Evolutionary conservation across 2,113 vertebrate genomes (phyloP), one percentile per base, ranked within the genome.

Genomic region (Actenoides hombroni): DNA sequence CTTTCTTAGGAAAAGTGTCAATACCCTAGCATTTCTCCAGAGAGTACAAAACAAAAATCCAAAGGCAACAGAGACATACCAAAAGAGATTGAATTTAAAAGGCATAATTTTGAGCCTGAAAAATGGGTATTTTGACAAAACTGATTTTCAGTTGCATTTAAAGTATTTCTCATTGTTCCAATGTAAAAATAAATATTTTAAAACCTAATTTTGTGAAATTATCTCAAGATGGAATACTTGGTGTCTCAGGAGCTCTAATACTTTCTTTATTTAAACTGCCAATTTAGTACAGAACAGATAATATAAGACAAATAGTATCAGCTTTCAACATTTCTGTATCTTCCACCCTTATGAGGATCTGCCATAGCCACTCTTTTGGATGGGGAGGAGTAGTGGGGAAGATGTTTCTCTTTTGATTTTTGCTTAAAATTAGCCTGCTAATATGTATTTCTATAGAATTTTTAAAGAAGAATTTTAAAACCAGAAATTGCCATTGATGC

Each of bases 31-130:
- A 87, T 92, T 88, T 95, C 90, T 88, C 82, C 76, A 49, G 94
- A 92, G 84, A 93, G 17, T 77, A 68, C 4, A 76, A 77, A 89
- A 79, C 54, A 92, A 71, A 39, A 94, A 83, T 91, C 48, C 25
- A 87, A 89, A 87, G 37, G 26, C 78, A 96, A 82, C 35, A 70
- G 49, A 83, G 46, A 57, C 33, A 86, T 31, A 88, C 24, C 24
- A 70, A 84, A 93, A 92, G 8, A 92, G 94, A 95, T 65, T 91
- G 16, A 95, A 93, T 94, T 85, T 88, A 70, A 77, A 83, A 74
- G 40, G 15, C n/a, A 92, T 8, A 80, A 86, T 88, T 94, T 96
- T 75, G 63, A 80, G 25, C 25, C 31, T 86, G 44, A 88, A 94
- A 94, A 94, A 93, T 65, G 11, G 44, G 26, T 94, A 86, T 92